Evolutionary conservation across 2,797 vertebrate species (phyloP), one percentile per base, ranked within the genome.

Genomic region (Allobates femoralis): DNA sequence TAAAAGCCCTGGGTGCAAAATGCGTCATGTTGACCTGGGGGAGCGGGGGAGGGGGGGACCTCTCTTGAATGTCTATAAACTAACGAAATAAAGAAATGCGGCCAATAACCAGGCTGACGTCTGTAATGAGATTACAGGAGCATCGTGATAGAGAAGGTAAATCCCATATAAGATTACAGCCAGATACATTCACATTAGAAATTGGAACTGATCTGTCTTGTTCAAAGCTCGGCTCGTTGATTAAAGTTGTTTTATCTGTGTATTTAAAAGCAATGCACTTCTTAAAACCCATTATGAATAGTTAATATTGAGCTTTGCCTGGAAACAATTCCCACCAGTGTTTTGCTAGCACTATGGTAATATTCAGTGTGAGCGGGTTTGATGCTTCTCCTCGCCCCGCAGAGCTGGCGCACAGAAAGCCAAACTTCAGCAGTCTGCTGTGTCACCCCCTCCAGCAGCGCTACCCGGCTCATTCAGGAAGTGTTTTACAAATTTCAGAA

Each of bases 401-500:
- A 67, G 60, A 58, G 7, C 2, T 87, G 15, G 76, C 84, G 79
- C 51, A 81, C 8, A 51, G 87, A 85, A 67, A 88, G 90, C 87
- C 78, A 71, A 12, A 23, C 62, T 41, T 88, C 0, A 0, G 56
- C 89, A 89, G 71, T 86, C 71, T 88, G 56, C 55, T 56, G 1
- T 85, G 41, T 89, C 90, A 53, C 28, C 62, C 88, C 51, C 21
- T 81, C 88, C 73, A 83, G 79, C 23, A 84, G 50, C 37, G 78
- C 67, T 62, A 86, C 55, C 46, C 82, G 11, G 30, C 58, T 86
- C 85, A 81, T 86, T 79, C 85, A 89, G 89, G 62, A 93, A 91
- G 81, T 71, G 75, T 86, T 86, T 81, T 69, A 79, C 86, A 81
- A 90, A 88, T 87, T 90, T 88, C 88, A 89, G 79, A 89, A 91